A percentile compares a stretch with the other conserved stretches of the same genome.
These are phyloP conservation scores for Caenorhabditis sp. DNA, from an alignment of 2,888 invertebrate species.

Conservation along the genomic window DNA sequence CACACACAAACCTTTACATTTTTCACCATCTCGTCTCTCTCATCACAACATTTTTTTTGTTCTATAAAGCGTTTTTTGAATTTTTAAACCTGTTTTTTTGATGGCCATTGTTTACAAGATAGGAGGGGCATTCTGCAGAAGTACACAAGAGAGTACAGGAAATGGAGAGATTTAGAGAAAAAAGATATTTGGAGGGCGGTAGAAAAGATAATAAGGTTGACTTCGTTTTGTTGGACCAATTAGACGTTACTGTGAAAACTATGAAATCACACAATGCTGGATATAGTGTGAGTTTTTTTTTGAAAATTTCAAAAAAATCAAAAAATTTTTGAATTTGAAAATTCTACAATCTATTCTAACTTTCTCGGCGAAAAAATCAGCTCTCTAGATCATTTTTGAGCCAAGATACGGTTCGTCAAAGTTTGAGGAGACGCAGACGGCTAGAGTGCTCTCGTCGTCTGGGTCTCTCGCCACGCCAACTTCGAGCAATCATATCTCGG, in stretches of 20 bases:
- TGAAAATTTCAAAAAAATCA: neutral
- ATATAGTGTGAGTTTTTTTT: conserved; percentile 21
- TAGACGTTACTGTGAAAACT: neutral
- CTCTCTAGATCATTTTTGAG: neutral
- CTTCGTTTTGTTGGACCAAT: neutral
- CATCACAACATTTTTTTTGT: neutral
- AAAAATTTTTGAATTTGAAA: too few relatives aligned
- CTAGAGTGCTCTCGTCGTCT: neutral
- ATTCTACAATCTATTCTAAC: too few relatives aligned
- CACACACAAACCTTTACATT: neutral
- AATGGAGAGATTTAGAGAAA: neutral
- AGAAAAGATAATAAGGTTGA: neutral
- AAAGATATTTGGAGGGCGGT: conserved; percentile 7
- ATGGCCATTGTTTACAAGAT: neutral
- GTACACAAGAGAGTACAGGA: neutral
- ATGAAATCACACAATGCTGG: conserved; percentile 1
- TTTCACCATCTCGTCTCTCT: neutral
- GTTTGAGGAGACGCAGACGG: neutral
- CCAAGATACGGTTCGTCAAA: neutral
- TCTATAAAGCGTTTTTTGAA: conserved; percentile 8
- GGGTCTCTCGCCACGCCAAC: neutral
- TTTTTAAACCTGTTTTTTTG: neutral
- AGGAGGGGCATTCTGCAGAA: neutral
- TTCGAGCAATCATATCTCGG: too few relatives aligned
- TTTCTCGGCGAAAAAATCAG: neutral